Conservation (phyloP, 2,797 vertebrate species). For the Lateolabrax maculatus region DNA sequence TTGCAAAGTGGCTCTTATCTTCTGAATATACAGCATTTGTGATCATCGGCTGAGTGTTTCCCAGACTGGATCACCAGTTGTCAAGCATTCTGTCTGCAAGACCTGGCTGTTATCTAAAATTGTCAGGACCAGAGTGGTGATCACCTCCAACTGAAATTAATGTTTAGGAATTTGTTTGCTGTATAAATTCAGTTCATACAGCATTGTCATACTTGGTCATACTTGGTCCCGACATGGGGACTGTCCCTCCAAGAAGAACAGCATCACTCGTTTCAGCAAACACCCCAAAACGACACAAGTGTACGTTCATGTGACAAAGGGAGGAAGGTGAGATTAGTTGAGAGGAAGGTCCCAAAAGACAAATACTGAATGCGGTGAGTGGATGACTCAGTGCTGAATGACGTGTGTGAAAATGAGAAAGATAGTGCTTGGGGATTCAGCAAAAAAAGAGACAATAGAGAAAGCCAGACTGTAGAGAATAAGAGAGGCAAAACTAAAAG, state of each 20-base stretch:
- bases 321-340: slow-evolving; percentile 42
- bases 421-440: not conserved
- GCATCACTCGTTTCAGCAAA: not conserved
- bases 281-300: not conserved
- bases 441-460: not conserved
- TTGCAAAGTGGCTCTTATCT: slow-evolving; percentile 58
- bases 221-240: not conserved
- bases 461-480: not conserved
- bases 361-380: slow-evolving; percentile 58
- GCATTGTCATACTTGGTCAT: not conserved
- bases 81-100: slow-evolving; percentile 46
- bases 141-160: not conserved
- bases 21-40: slow-evolving; percentile 38
- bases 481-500: not conserved
- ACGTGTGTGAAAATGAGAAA: slow-evolving; percentile 17
- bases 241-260: not conserved
- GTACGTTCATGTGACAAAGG: too few relatives aligned
- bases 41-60: slow-evolving; percentile 43
- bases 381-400: slow-evolving; percentile 54
- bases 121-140: slow-evolving; percentile 4
- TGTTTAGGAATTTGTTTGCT: not conserved
- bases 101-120: slow-evolving; percentile 41
- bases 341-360: slow-evolving; percentile 21
- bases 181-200: too few relatives aligned
- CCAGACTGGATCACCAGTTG: slow-evolving; percentile 44